Evolutionary conservation across 2,113 vertebrate genomes (phyloP), one percentile per base, ranked within the genome.

Genomic region (Corythornis cristatus): DNA sequence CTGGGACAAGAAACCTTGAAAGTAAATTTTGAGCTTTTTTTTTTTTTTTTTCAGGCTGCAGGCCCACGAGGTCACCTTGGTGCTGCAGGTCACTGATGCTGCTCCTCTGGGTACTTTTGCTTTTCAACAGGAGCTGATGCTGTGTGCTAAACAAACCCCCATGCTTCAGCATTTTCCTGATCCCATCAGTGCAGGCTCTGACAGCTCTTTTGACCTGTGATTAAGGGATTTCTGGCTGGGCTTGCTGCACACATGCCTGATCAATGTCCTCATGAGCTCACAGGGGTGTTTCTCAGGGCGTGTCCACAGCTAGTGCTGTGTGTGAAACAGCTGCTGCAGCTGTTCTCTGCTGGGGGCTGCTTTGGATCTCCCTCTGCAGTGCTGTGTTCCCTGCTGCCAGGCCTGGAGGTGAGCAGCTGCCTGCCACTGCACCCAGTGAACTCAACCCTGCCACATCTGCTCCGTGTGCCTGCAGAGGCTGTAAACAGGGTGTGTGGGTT

Each of bases 221-320:
- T 92, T 89, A 85, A 80, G 71, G 87, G 84, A 57, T 92, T 75
- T 90, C 19, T 91, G 86, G 40, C 68, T 40, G n/a, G 18, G 26
- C 85, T 89, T 92, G 75, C 71, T 84, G 78, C 76, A 3, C n/a
- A 19, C 56, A 6, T 56, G 67, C 64, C 51, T 66, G 46, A 3
- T 76, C 62, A 70, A 51, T 5, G 0, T 83, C 40, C 46, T 64
- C 67, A 51, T 70, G 80, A 54, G 60, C 40, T 95, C 79, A 65
- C 62, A 7, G 0, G 3, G 48, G 51, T 57, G 15, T 79, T 87
- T 88, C 53, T 78, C 75, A 67, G 56, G 61, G 29, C 72, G 57
- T 51, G 40, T 77, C 76, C 11, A 2, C 51, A 42, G 0, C 2
- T n/a, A 22, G 14, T 53, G 6, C 40, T 60, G 29, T 57, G 35